Base-by-base conservation (phyloP, 2,888 invertebrate species). In the Lycia hirtaria region DNA sequence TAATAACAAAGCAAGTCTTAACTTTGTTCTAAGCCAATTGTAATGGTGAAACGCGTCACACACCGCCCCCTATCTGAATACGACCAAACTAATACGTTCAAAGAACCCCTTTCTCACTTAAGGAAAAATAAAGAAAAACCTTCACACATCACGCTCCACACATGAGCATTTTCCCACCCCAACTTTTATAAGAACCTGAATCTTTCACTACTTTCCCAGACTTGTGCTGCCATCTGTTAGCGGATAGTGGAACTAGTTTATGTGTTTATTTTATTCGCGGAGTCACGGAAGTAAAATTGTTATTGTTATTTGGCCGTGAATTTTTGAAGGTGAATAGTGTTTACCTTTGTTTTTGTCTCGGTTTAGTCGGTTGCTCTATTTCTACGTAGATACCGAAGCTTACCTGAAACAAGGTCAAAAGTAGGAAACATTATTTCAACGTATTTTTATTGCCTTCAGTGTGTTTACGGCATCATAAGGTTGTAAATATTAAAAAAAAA, bases 61-160 rank as follows among this genome's bases (percentile, higher is more conserved):
- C 71, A 87, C 76, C 80, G 92, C 91, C 92, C 89, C 90, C 92
- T 92, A 75, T 81, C 62, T 65, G 67, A 76, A 76, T 78, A 78
- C 77, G 74, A 64, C 61, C 72, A 84, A 87, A 92, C 92, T 91
- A 72, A 84, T 73, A 73, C 64, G 68, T 63, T 65, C 60, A 75
- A 80, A 85, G 81, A 79, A 83, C 79, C 75, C 72, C 76, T 75
- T 76, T 81, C 71, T 70, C 75, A 74, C 73, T 64, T 67, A 81
- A 81, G 85, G 88, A 89, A 89, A 85, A 76, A 79, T 71, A 73
- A 85, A 87, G 81, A 89, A 90, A 85, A 56, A 49, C 62, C 65
- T 61, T 49, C 68, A 72, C 73, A 73, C 78, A 74, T 81, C 78
- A 76, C 78, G 73, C 71, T 55, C 62, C 50, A 65, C 81, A 81